Base-by-base conservation (phyloP, 2,888 invertebrate species). In the Timandra comae region DNA sequence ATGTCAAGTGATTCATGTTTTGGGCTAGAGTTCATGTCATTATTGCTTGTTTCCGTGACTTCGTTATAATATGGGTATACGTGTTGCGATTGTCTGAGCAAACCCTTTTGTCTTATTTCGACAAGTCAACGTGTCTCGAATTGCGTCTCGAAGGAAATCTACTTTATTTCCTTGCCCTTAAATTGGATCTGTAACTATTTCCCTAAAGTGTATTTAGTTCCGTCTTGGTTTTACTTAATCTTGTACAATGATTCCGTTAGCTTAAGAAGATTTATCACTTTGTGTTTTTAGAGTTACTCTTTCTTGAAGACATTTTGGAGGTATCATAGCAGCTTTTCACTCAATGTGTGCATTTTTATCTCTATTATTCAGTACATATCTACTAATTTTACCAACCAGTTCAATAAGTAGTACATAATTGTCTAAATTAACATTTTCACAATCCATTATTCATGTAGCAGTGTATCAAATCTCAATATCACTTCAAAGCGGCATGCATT, bases 1-100 rank as follows among this genome's bases (percentile, higher is more conserved):
- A 85, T 85, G 84, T 82, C 84, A 82, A 71, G 69, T 69, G 71
- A 75, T 69, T 77, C 80, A 73, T 71, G 66, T 49, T 51, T 51
- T 40, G 52, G 53, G 55, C 51, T 60, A 57, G 62, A 60, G 55
- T 64, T 58, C 39, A 51, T 60, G 55, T 67, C 64, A 62, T 75
- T 72, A 77, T 67, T 59, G 60, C 63, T 45, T 30, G 58, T 68
- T 80, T 56, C 52, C 79, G 78, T 79, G 79, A 71, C 66, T 61
- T n/a, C 27, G 29, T 39, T 46, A 52, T 56, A 60, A 74, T 72
- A 65, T 41, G 44, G 39, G 13, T 16, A 34, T 34, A 33, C 12
- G 32, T 40, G 39, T 46, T 49, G 39, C 49, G 52, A 53, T 41
- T 26, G 22, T 27, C 27, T 36, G 33, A 37, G 30, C 23, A 22